Evolutionary conservation across 1,140 invertebrate genomes (phyloP).

Genomic region (Aradophagus sp.): DNA sequence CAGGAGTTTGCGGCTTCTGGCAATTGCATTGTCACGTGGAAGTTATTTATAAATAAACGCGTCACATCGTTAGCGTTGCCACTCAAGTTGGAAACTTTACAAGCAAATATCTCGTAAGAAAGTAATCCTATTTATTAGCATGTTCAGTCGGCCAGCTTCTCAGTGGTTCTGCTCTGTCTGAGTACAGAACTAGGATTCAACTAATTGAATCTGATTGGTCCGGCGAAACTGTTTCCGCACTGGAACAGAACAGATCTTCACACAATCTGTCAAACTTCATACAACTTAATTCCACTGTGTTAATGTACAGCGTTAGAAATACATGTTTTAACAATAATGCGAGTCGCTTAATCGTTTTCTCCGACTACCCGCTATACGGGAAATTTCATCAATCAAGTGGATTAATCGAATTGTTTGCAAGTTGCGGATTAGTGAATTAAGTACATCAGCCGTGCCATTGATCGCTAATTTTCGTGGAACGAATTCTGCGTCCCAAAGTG

Average conservation of each 20-base stretch:
- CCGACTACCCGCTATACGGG: not conserved
- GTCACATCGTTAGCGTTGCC: slow-evolving; percentile 17
- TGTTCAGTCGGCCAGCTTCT: slow-evolving; percentile 27
- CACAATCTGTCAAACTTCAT: slow-evolving; percentile 45
- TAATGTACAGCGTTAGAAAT: slow-evolving; percentile 37
- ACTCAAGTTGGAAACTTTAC: slow-evolving; percentile 25
- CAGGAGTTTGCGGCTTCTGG: too few relatives aligned
- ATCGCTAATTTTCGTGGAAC: too few relatives aligned
- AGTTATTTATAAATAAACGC: slow-evolving; percentile 31
- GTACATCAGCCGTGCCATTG: too few relatives aligned
- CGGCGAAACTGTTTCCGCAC: slow-evolving; percentile 24
- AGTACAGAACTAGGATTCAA: slow-evolving; percentile 28
- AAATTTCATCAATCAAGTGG: slow-evolving; percentile 23
- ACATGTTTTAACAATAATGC: slow-evolving; percentile 28
- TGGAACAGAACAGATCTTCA: slow-evolving; percentile 31
- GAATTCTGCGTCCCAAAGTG: too few relatives aligned
- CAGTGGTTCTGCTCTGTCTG: slow-evolving; percentile 20
- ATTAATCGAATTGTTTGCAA: slow-evolving; percentile 17
- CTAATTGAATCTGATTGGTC: slow-evolving; percentile 44
- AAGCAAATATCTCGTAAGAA: slow-evolving; percentile 42
- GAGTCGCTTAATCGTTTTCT: slow-evolving; percentile 10
- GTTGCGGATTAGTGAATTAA: slow-evolving; percentile 4
- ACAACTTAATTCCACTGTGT: slow-evolving; percentile 30
- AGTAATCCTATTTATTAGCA: slow-evolving; percentile 43
- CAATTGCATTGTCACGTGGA: too few relatives aligned